Evolutionary conservation across 64 coral and sea anemone genomes (phyloP), one percentile per base, ranked within the genome.

Genomic region (Astreopora myriophthalma): DNA sequence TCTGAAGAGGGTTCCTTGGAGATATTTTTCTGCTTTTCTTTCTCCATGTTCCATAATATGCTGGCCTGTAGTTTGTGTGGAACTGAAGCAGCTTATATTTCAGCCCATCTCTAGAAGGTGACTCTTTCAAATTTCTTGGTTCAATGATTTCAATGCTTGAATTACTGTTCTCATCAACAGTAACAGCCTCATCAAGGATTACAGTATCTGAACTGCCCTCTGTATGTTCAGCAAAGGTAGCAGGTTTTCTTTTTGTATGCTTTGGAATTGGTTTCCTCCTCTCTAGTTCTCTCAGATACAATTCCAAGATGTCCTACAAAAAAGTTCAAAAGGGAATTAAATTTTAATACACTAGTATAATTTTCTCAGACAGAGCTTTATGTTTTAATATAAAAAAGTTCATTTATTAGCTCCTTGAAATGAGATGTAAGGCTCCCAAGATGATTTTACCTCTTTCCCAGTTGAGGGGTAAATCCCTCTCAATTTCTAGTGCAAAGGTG

Each of bases 21-120:
- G 96, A 98, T 28, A 98, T 94, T 4, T 72, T 52, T 60, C 84
- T 88, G 89, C 96, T 98, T 85, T 85, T 98, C 70, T 94, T 98
- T 19, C 76, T 61, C 75, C 81, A 89, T 42, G 96, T 98, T 20
- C 96, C 96, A 89, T 86, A 94, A 42, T 94, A 98, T 34, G 96
- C 81, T 71, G 96, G 96, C 67, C 96, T 89, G 36, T 92, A 92
- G 51, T 98, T 94, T 42, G 75, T 86, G 10, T 88, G 61, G 75
- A 98, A 94, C 80, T 98, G 85, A 44, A 98, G 70, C 26, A 92
- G 87, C 30, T 94, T 94, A n/a, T 30, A 78, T 12, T 74, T 98
- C 77, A 89, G 85, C 8, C 80, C 70, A 19, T 5, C 24, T 61
- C 22, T 64, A 8, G 19, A 13, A 38, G 79, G 16, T 5, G 52